phyloP scores from a whole-genome alignment of 2,113 vertebrate species.

The Vulpes lagopus region DNA sequence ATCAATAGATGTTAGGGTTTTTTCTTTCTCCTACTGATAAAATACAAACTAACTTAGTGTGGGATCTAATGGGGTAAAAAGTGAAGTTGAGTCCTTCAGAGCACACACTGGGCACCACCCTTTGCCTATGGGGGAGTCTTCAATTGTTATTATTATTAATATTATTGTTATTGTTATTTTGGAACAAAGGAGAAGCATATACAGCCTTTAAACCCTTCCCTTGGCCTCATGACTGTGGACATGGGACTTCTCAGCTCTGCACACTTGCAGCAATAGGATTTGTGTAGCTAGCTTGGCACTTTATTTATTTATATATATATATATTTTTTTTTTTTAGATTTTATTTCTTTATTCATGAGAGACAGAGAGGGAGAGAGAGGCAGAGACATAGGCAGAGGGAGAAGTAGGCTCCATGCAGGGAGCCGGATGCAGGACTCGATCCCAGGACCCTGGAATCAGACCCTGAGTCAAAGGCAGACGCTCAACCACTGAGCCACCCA shows the following conservation, averaged over 20 bases:
- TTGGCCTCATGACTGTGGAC: neutral
- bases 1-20: neutral
- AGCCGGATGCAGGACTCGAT: too few species aligned
- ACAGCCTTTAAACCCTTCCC: neutral
- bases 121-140: neutral
- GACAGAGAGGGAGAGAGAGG: too few species aligned
- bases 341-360: too few species aligned
- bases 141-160: neutral
- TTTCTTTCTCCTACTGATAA: neutral
- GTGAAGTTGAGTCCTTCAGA: neutral
- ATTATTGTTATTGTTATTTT: neutral
- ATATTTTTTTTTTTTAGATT: neutral
- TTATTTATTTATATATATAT: neutral
- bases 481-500: too few species aligned
- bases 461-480: too few species aligned
- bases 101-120: neutral
- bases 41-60: neutral
- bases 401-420: too few species aligned
- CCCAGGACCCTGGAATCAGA: too few species aligned
- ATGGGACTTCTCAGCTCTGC: neutral
- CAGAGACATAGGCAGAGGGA: too few species aligned
- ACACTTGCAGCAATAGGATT: neutral
- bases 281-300: neutral
- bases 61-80: neutral
- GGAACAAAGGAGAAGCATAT: neutral